A percentile compares a stretch with the other conserved stretches of the same genome.
phyloP scores from a whole-genome alignment of 2,797 vertebrate species.

The Lacerta bilineata region DNA sequence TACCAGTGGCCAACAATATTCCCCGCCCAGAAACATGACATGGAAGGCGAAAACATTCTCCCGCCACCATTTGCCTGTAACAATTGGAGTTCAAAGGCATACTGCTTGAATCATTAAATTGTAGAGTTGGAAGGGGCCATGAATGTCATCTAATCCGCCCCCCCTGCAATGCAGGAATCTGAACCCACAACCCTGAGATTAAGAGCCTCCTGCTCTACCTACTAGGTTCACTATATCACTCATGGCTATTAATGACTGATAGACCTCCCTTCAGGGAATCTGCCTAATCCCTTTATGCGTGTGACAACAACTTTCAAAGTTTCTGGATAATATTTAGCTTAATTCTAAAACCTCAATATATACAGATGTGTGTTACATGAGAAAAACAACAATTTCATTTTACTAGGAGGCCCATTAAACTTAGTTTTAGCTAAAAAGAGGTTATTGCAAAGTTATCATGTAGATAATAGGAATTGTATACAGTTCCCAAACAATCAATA shows the following conservation, averaged over 20 bases:
- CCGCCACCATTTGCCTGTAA: neutral
- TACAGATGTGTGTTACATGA: neutral
- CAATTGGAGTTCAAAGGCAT: neutral
- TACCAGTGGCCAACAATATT: neutral
- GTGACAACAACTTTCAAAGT: neutral
- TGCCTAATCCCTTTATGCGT: neutral
- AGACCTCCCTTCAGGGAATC: neutral
- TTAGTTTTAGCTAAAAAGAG: neutral
- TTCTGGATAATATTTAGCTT: neutral
- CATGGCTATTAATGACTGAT: neutral
- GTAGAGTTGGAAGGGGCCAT: too few relatives aligned
- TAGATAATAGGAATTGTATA: constrained; percentile 1
- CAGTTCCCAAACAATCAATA: constrained; percentile 22
- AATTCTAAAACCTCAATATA: neutral
- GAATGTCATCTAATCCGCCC: too few relatives aligned
- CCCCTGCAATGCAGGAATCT: too few relatives aligned
- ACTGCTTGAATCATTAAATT: neutral
- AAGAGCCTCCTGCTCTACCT: too few relatives aligned
- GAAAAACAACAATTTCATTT: neutral
- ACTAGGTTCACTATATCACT: neutral
- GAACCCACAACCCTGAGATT: too few relatives aligned
- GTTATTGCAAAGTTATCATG: neutral
- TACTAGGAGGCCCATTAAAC: neutral
- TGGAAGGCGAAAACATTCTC: neutral
- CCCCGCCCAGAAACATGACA: neutral